phyloP scores from a whole-genome alignment of 2,888 invertebrate species.

The Crematogaster levior region DNA sequence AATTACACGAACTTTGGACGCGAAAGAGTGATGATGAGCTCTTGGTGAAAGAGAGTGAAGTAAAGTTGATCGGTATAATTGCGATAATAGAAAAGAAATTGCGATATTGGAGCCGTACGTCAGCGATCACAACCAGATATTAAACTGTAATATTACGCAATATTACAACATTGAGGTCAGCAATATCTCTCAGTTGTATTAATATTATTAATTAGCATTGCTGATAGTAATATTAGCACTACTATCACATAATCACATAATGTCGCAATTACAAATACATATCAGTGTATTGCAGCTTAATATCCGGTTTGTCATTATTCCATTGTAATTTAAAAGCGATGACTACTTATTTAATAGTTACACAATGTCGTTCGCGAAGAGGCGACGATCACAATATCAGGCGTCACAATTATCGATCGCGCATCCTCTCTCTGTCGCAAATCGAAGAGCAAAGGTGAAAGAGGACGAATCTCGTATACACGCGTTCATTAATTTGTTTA shows the following conservation, averaged over 20 bases:
- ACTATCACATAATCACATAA: neutral
- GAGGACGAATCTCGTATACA: conserved; percentile 11
- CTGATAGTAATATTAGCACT: conserved; percentile 9
- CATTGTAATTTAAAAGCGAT: conserved; percentile 23
- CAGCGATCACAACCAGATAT: neutral
- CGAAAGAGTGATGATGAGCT: neutral
- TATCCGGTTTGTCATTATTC: neutral
- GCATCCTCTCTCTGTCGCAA: neutral
- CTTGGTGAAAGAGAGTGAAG: neutral
- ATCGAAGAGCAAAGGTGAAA: neutral
- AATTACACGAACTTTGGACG: neutral
- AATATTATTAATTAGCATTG: neutral
- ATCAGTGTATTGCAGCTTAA: conserved; percentile 22
- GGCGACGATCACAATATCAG: neutral
- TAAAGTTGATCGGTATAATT: conserved; percentile 6
- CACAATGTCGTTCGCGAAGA: neutral
- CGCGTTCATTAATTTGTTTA: conserved; percentile 26
- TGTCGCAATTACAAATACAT: neutral
- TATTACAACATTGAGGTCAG: neutral
- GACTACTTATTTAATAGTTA: conserved; percentile 3
- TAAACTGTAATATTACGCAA: neutral
- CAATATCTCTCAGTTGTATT: neutral
- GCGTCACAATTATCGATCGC: conserved; percentile 10
- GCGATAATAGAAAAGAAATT: conserved; percentile 15
- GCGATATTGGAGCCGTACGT: neutral